Conservation (phyloP, 2,797 vertebrate species). For the Ctenosaura bakeri region DNA sequence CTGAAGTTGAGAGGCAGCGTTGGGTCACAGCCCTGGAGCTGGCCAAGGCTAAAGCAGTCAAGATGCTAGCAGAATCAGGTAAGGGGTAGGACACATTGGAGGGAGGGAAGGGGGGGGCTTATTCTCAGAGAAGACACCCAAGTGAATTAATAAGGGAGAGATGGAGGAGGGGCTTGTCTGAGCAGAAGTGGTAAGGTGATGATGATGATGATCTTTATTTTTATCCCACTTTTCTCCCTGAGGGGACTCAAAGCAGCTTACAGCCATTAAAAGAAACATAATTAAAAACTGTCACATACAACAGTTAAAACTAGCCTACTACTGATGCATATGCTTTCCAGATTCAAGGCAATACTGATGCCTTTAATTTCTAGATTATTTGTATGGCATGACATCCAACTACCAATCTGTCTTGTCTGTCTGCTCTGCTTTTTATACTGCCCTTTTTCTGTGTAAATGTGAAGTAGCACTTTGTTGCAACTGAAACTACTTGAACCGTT, state of each 20-base stretch:
- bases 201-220: no score
- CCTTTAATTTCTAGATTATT: constrained; percentile 89
- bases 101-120: no score
- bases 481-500: constrained; percentile 83
- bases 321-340: constrained; percentile 90
- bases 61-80: constrained; percentile 95
- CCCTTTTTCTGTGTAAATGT: constrained; percentile 77
- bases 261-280: no score
- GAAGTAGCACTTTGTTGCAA: constrained; percentile 81
- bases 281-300: no score
- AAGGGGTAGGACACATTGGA: background rate
- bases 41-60: constrained; percentile 94
- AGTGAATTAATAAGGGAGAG: background rate
- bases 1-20: constrained; percentile 94
- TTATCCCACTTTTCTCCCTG: no score
- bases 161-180: no score
- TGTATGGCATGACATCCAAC: constrained; percentile 35
- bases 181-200: background rate
- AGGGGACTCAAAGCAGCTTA: no score
- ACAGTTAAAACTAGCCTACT: constrained; percentile 67
- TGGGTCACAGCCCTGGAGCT: constrained; percentile 97
- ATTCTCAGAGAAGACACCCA: background rate
- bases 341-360: constrained; percentile 82
- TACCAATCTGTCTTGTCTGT: constrained; percentile 60
- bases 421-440: constrained; percentile 69